Percentiles rank a stretch among this genome's conserved stretches.
Evolutionary conservation across 2,113 vertebrate genomes (phyloP).

Genomic region (Platichthys stellatus): DNA sequence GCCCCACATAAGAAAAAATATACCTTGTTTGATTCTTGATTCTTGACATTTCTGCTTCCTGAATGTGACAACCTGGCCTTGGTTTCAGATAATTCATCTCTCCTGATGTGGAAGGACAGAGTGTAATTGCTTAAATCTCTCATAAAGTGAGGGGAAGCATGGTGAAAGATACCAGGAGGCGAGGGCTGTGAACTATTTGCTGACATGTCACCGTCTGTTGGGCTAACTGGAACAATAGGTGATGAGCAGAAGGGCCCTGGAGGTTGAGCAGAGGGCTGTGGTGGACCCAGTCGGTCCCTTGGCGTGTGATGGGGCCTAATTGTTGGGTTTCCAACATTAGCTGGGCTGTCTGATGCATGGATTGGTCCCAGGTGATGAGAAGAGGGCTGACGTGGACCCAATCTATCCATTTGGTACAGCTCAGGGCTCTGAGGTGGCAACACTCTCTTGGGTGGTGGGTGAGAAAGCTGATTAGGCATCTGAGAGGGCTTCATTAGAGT

Average conservation of each 20-base stretch:
- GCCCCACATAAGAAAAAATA: slow-evolving; percentile 15
- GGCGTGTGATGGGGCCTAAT: background rate
- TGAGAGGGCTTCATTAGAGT: slow-evolving; percentile 68
- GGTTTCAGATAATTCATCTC: slow-evolving; percentile 25
- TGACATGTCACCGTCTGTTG: background rate
- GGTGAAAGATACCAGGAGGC: background rate
- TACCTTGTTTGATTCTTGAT: slow-evolving; percentile 57
- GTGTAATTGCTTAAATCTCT: slow-evolving; percentile 19
- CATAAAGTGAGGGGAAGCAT: background rate
- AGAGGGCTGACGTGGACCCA: background rate
- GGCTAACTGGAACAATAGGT: background rate
- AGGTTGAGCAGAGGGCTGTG: background rate
- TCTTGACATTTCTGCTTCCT: slow-evolving; percentile 30
- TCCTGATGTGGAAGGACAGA: background rate
- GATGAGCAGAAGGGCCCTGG: background rate
- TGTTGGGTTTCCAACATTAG: background rate
- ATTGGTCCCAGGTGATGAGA: background rate
- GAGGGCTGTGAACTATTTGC: background rate
- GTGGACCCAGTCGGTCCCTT: background rate
- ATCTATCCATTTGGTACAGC: slow-evolving; percentile 6
- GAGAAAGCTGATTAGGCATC: slow-evolving; percentile 48
- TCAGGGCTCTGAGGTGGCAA: slow-evolving; percentile 42
- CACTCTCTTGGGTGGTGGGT: slow-evolving; percentile 26
- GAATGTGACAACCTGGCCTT: slow-evolving; percentile 1
- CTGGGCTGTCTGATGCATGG: slow-evolving; percentile 7